Percentiles rank a stretch among this genome's conserved stretches.
These are phyloP conservation scores for Hormaphis cornu DNA, from an alignment of 1,140 invertebrate genomes.

Conservation along the genomic window DNA sequence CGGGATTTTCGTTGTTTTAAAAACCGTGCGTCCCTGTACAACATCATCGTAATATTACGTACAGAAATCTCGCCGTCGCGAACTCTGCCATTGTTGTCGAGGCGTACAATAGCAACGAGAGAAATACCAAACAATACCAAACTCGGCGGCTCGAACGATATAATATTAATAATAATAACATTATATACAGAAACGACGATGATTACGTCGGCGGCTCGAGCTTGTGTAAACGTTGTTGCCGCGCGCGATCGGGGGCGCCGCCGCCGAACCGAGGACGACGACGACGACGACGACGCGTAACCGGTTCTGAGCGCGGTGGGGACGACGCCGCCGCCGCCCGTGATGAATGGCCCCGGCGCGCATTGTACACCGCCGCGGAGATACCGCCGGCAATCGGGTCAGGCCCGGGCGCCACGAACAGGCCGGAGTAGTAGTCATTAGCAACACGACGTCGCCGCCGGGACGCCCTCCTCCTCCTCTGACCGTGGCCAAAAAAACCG, in stretches of 20 bases:
- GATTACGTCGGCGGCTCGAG: not conserved
- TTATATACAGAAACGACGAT: too few species aligned
- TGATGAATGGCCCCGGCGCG: slow-evolving; percentile 29
- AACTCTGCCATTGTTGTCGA: too few species aligned
- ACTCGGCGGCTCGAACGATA: too few species aligned
- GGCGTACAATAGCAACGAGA: too few species aligned
- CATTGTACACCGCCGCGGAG: not conserved
- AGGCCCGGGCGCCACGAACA: slow-evolving; percentile 27
- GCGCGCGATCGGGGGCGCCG: not conserved
- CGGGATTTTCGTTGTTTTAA: too few species aligned
- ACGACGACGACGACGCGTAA: not conserved
- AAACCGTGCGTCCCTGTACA: too few species aligned
- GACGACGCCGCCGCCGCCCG: slow-evolving; percentile 5
- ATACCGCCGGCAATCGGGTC: slow-evolving; percentile 25
- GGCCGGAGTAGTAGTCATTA: slow-evolving; percentile 1
- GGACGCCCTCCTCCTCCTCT: too few species aligned
- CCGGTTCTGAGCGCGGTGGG: slow-evolving; percentile 4
- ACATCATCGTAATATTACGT: too few species aligned
- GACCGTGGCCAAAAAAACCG: too few species aligned
- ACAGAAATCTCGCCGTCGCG: too few species aligned
- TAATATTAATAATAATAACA: too few species aligned
- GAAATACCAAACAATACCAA: too few species aligned
- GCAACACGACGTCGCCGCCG: not conserved
- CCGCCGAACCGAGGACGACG: not conserved
- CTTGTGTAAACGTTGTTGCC: not conserved